These are phyloP conservation scores for Phalanger gymnotis DNA, from an alignment of 2,797 vertebrate genomes.

Conservation along the genomic window DNA sequence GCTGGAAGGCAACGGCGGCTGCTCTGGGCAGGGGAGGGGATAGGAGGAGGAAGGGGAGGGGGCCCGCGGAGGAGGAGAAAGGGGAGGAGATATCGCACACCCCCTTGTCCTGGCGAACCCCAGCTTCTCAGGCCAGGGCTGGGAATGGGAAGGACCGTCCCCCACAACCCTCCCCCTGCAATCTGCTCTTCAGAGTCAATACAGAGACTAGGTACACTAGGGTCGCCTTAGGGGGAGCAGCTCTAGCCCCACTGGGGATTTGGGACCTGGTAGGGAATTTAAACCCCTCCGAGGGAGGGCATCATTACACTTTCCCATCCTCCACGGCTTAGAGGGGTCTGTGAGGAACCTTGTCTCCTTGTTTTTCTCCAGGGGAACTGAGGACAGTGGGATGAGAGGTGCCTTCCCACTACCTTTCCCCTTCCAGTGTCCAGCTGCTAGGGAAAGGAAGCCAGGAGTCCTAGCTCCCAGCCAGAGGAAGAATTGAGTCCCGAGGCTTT, in stretches of 20 bases:
- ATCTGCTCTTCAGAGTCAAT: neutral
- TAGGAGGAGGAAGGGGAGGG: constrained; percentile 27
- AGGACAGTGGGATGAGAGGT: neutral
- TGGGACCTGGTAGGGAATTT: neutral
- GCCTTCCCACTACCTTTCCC: neutral
- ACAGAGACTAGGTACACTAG: neutral
- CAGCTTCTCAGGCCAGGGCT: constrained; percentile 33
- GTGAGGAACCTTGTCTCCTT: neutral
- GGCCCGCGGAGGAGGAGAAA: constrained; percentile 66
- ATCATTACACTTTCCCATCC: neutral
- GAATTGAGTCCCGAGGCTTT: neutral
- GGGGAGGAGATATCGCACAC: constrained; percentile 73
- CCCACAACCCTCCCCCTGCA: neutral
- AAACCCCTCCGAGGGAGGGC: neutral
- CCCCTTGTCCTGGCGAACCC: constrained; percentile 12
- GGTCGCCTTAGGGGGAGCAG: neutral
- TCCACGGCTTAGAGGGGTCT: neutral
- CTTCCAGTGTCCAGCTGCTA: neutral
- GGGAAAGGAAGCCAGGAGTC: neutral
- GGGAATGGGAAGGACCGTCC: neutral
- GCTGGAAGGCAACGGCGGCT: constrained; percentile 61
- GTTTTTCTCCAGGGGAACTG: neutral
- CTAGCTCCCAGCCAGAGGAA: neutral
- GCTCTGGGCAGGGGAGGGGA: constrained; percentile 45
- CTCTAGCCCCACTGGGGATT: neutral